Evolutionary conservation across 1,140 invertebrate species (phyloP).

Genomic region (Drosophila miranda): DNA sequence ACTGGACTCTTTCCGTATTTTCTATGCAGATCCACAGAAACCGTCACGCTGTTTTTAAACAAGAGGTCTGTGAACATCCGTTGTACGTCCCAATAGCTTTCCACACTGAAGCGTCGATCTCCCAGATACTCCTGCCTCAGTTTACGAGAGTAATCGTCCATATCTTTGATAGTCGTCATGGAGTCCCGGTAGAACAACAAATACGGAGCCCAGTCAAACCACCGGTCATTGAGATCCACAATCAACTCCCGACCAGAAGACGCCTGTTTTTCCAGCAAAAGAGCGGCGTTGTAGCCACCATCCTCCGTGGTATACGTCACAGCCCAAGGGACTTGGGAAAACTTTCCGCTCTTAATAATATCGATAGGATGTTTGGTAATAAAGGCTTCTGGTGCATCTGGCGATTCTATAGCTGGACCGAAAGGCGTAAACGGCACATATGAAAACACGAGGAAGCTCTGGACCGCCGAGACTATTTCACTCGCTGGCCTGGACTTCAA

Average conservation of each 20-base stretch:
- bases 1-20: conserved; percentile 26
- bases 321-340: conserved; percentile 84
- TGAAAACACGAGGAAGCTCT: conserved; percentile 77
- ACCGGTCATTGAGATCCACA: conserved; percentile 48
- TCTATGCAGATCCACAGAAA: conserved; percentile 46
- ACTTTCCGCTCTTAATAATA: conserved; percentile 83
- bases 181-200: conserved; percentile 52
- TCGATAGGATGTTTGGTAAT: conserved; percentile 83
- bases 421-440: conserved; percentile 86
- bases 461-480: conserved; percentile 51
- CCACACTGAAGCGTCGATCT: conserved; percentile 29
- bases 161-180: conserved; percentile 27
- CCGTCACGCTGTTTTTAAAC: conserved; percentile 52
- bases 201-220: conserved; percentile 54
- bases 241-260: conserved; percentile 15
- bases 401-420: conserved; percentile 83
- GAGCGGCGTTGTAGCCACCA: conserved; percentile 84
- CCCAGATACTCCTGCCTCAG: conserved; percentile 51
- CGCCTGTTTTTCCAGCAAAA: conserved; percentile 17
- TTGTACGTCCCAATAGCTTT: conserved; percentile 50
- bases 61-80: conserved; percentile 59
- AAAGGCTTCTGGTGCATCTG: conserved; percentile 79
- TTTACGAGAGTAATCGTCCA: conserved; percentile 42
- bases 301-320: conserved; percentile 83
- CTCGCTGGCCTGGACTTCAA: conserved; percentile 83